phyloP scores from a whole-genome alignment of 2,888 invertebrate species.

The Eulithis testata region DNA sequence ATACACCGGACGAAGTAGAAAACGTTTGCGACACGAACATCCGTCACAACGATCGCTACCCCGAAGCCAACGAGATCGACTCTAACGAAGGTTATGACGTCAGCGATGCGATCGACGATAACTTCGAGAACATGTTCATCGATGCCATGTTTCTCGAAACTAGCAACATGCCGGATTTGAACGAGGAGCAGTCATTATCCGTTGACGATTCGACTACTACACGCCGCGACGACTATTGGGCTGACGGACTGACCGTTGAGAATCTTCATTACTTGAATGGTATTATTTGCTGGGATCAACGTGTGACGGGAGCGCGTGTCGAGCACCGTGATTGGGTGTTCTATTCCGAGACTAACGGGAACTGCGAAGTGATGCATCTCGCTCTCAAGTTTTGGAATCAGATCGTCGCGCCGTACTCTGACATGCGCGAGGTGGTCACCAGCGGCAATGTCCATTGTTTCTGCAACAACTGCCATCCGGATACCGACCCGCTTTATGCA shows the following conservation, averaged over 20 bases:
- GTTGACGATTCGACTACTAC: slow-evolving; percentile 66
- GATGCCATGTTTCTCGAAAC: slow-evolving; percentile 70
- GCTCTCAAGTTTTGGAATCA: slow-evolving; percentile 74
- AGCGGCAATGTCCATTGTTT: slow-evolving; percentile 73
- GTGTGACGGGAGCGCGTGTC: slow-evolving; percentile 42
- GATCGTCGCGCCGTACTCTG: slow-evolving; percentile 66
- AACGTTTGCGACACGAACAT: slow-evolving; percentile 72
- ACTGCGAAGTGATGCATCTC: slow-evolving; percentile 69
- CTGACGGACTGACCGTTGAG: slow-evolving; percentile 60
- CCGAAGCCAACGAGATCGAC: slow-evolving; percentile 63
- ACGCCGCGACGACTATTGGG: slow-evolving; percentile 66
- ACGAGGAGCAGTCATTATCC: slow-evolving; percentile 73
- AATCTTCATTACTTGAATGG: slow-evolving; percentile 68
- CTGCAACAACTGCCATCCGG: slow-evolving; percentile 67
- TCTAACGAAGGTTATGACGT: slow-evolving; percentile 28
- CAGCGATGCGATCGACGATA: slow-evolving; percentile 54
- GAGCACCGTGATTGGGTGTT: slow-evolving; percentile 42
- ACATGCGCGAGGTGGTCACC: slow-evolving; percentile 65
- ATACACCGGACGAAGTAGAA: slow-evolving; percentile 40
- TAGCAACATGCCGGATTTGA: slow-evolving; percentile 70
- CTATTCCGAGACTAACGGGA: slow-evolving; percentile 40
- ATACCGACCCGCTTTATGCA: slow-evolving; percentile 54
- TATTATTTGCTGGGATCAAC: slow-evolving; percentile 62
- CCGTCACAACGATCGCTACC: slow-evolving; percentile 74
- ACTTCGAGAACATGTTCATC: slow-evolving; percentile 71